Conservation (phyloP, 2,888 invertebrate species). For the Lacanobia wlatinum region DNA sequence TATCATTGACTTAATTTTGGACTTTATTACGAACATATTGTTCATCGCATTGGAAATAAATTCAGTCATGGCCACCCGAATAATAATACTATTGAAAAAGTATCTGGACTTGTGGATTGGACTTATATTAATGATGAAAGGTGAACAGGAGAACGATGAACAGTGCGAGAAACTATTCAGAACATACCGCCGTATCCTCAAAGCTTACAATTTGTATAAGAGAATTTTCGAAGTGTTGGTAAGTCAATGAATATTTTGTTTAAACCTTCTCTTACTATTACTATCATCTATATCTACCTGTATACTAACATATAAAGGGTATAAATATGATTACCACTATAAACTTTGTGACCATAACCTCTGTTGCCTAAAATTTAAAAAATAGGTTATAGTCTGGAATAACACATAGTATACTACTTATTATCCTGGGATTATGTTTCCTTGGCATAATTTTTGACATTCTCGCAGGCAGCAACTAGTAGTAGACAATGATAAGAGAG, state of each 20-base stretch:
- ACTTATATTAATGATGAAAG: neutral
- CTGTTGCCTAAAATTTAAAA: too few relatives aligned
- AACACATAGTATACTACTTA: too few relatives aligned
- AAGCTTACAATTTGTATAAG: constrained; percentile 22
- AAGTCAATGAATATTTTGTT: neutral
- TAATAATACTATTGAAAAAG: constrained; percentile 28
- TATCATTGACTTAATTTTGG: neutral
- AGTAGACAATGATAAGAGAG: too few relatives aligned
- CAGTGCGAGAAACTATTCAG: neutral
- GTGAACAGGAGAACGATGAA: neutral
- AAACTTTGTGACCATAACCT: too few relatives aligned
- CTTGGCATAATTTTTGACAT: too few relatives aligned
- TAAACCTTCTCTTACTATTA: too few relatives aligned
- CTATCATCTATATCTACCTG: too few relatives aligned
- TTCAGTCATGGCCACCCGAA: constrained; percentile 18
- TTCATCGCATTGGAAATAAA: constrained; percentile 23
- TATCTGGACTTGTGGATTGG: constrained; percentile 23
- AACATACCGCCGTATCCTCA: constrained; percentile 25
- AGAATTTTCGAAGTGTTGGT: constrained; percentile 30
- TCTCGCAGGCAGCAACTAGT: too few relatives aligned
- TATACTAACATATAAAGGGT: too few relatives aligned
- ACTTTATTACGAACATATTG: neutral
- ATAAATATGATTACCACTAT: too few relatives aligned
- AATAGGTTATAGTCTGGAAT: too few relatives aligned
- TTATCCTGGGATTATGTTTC: too few relatives aligned